phyloP scores from a whole-genome alignment of 2,888 invertebrate species.

The Euphydryas editha region DNA sequence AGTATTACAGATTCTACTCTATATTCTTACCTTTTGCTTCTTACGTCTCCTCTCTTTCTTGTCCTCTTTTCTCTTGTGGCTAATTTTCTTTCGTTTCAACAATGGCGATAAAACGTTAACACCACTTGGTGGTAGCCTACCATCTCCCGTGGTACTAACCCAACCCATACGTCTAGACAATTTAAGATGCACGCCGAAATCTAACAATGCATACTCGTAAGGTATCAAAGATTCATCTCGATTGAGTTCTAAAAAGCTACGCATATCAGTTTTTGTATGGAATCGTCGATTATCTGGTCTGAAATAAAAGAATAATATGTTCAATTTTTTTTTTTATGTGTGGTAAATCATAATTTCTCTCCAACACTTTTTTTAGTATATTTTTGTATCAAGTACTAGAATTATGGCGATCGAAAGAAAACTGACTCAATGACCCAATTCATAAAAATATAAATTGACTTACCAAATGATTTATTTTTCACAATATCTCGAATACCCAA shows the following conservation, averaged over 20 bases:
- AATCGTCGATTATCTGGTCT: conserved; percentile 72
- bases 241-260: conserved; percentile 59
- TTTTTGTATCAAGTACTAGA: too few species aligned
- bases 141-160: conserved; percentile 56
- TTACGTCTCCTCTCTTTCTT: conserved; percentile 46
- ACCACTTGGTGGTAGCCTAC: conserved; percentile 49
- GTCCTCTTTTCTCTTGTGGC: conserved; percentile 50
- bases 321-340: not conserved
- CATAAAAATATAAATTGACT: too few species aligned
- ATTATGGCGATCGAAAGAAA: too few species aligned
- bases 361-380: too few species aligned
- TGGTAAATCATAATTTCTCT: too few species aligned
- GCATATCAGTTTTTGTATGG: conserved; percentile 76
- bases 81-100: conserved; percentile 57
- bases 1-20: not conserved
- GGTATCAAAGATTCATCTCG: conserved; percentile 49
- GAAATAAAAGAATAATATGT: conserved; percentile 34
- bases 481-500: too few species aligned
- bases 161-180: conserved; percentile 74
- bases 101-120: conserved; percentile 57
- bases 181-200: conserved; percentile 77
- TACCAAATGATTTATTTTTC: too few species aligned
- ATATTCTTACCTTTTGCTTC: conserved; percentile 20
- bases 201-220: conserved; percentile 63
- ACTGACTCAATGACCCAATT: too few species aligned